Percentiles rank a stretch among this genome's conserved stretches.
Evolutionary conservation across 2,797 vertebrate genomes (phyloP).

Genomic region (Lepus oiostolus): DNA sequence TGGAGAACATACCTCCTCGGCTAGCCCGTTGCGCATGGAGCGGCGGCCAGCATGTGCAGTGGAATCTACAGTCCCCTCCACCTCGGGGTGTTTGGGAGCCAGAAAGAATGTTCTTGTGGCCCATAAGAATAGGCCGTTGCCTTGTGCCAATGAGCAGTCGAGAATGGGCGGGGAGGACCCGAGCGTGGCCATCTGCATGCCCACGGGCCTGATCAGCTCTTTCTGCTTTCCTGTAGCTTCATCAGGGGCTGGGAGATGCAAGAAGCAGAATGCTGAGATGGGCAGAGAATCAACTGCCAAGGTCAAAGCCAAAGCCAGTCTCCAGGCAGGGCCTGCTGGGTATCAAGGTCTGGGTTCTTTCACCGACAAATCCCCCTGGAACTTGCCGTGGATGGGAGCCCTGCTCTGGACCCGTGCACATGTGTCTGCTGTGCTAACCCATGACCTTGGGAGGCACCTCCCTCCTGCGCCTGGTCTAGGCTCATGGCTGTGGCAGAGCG

Average conservation of each 20-base stretch:
- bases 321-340: not conserved
- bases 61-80: slow-evolving; percentile 80
- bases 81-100: slow-evolving; percentile 83
- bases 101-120: slow-evolving; percentile 79
- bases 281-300: not conserved
- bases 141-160: slow-evolving; percentile 80
- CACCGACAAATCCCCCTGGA: accelerated
- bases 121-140: slow-evolving; percentile 81
- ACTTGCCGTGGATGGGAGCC: not conserved
- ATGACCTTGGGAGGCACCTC: not conserved
- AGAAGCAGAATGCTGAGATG: not conserved
- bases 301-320: not conserved
- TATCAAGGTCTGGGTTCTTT: not conserved
- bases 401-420: too few species aligned
- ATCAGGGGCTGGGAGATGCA: not conserved
- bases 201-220: not conserved
- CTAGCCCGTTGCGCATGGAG: accelerated
- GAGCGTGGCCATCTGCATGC: accelerated
- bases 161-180: not conserved
- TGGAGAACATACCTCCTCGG: slow-evolving; percentile 82
- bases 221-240: not conserved
- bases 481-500: not conserved
- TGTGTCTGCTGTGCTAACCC: accelerated
- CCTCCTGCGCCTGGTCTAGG: not conserved
- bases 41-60: slow-evolving; percentile 66